phyloP scores from a whole-genome alignment of 2,113 vertebrate genomes.

The Engystomops pustulosus region DNA sequence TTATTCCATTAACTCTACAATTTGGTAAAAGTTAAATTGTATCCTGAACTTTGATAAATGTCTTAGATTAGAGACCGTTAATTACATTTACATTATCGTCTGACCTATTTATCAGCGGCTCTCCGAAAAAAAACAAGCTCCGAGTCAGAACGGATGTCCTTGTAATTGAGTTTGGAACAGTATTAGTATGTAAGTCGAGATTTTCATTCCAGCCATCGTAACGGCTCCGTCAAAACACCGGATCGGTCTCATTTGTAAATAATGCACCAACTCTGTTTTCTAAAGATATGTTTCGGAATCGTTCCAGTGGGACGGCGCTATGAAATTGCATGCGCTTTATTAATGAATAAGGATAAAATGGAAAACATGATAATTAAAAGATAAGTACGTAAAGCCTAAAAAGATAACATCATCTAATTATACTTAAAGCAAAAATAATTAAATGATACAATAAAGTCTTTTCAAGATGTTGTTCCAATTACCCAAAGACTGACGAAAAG shows the following conservation, averaged over 20 bases:
- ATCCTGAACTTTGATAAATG: background rate
- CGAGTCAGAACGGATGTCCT: background rate
- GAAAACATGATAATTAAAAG: conserved; percentile 60
- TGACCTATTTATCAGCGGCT: background rate
- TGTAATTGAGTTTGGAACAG: background rate
- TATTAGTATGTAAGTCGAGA: background rate
- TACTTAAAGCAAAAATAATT: conserved; percentile 56
- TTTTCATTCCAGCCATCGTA: background rate
- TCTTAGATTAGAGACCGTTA: conserved; percentile 12
- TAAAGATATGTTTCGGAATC: conserved; percentile 53
- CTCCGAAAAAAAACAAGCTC: conserved; percentile 7
- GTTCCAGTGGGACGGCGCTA: conserved; percentile 48
- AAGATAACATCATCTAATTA: conserved; percentile 59
- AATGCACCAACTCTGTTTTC: conserved; percentile 28
- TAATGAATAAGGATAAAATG: conserved; percentile 58
- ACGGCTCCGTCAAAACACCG: background rate
- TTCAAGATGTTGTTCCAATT: conserved; percentile 55
- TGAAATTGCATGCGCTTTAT: conserved; percentile 57
- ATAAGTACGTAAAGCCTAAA: conserved; percentile 49
- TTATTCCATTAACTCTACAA: background rate
- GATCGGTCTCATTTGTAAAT: conserved; percentile 36
- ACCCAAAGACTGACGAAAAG: conserved; percentile 45
- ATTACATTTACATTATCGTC: conserved; percentile 28
- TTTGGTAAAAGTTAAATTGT: background rate
- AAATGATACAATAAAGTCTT: conserved; percentile 53